Base-by-base conservation (phyloP, 2,888 invertebrate genomes). In the Atrina japonica region DNA sequence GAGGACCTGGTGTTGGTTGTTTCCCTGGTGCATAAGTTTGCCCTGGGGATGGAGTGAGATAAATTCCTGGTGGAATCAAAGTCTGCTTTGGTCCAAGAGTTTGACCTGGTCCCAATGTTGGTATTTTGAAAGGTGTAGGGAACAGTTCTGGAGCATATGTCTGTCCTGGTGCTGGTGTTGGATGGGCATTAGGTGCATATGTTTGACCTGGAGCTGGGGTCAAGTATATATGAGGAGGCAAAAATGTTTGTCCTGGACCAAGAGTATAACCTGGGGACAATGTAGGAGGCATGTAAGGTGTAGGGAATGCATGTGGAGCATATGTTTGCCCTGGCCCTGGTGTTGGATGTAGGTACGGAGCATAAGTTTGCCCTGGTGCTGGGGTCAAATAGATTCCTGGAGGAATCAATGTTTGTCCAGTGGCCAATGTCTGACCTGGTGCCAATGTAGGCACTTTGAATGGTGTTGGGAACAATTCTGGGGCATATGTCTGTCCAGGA, bases 361-460 rank as follows among this genome's bases (percentile, higher is more conserved):
- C 72, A 64, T 74, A 76, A 0, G 80, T 80, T 11, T 60, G 29
- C 0, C 73, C 75, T 35, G 77, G 78, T 7, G 63, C 68, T 41
- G 77, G 81, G 3, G 79, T 77, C 55, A 74, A 73, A 65, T 70
- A 56, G 11, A 43, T 27, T 30, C 66, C 66, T 71, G 74, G 74
- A 11, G 77, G 77, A 11, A 71, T 65, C 50, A 66, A 77, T 0
- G 81, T 81, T 9, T 61, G 30, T 0, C 74, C 77, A 35, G 76
- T 76, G 5, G 61, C 69, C 40, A 76, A 78, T 5, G 79, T 78
- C 56, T 73, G 73, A 60, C 71, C 52, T 41, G 78, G 82, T 23
- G 68, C 74, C 14, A 78, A 75, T 45, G 78, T 82, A n/a, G 77
- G 78, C 9, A 73, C 73, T 66, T 73, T 74, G 7, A 73, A 74